Conservation (phyloP, 92 coral and sea anemone species). For the Desmophyllum pertusum region DNA sequence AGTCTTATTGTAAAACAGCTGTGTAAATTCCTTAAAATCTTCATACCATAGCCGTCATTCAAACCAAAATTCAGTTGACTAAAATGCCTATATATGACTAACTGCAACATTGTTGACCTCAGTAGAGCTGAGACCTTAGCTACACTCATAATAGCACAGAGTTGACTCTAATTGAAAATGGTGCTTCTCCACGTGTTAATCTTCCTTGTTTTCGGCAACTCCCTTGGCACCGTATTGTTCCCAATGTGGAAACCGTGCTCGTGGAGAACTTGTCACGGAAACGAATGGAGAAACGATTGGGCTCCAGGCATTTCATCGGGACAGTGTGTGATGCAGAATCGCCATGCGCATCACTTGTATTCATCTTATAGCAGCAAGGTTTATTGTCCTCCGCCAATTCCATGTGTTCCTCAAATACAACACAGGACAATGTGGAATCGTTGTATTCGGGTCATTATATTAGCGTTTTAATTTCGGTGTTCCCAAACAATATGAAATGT, state of each 20-base stretch:
- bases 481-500: no score
- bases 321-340: conserved; percentile 62
- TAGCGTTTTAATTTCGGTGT: conserved; percentile 64
- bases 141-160: no score
- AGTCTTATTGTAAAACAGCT: conserved; percentile 11
- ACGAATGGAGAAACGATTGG: conserved; percentile 74
- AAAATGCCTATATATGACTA: no score
- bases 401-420: conserved; percentile 49
- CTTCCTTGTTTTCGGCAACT: neutral
- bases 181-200: neutral
- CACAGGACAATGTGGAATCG: conserved; percentile 68
- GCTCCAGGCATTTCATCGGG: conserved; percentile 59
- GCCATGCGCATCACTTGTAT: conserved; percentile 60
- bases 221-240: neutral
- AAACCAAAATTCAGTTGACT: neutral
- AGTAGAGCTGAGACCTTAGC: no score
- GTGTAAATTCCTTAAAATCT: neutral
- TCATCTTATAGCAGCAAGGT: conserved; percentile 50
- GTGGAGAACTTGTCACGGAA: conserved; percentile 75
- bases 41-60: neutral
- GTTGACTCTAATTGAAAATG: neutral
- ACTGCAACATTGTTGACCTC: no score
- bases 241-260: conserved; percentile 56
- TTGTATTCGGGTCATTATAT: conserved; percentile 7
- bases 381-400: conserved; percentile 62